These are phyloP conservation scores for Tipula unca DNA, from an alignment of 2,888 invertebrate species.

Conservation along the genomic window DNA sequence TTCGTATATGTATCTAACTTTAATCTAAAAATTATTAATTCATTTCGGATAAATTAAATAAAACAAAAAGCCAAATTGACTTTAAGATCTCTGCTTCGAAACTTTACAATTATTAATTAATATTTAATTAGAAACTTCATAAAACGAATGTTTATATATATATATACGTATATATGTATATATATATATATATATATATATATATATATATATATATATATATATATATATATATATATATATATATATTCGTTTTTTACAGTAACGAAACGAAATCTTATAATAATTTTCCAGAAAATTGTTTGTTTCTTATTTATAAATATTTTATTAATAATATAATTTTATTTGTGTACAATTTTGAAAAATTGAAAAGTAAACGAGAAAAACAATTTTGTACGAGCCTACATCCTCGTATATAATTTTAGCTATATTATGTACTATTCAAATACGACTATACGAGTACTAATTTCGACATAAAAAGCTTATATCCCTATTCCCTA, in stretches of 20 bases:
- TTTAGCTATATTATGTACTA: background rate
- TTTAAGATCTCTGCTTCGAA: background rate
- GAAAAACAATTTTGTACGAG: background rate
- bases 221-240: no score
- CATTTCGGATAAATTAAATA: background rate
- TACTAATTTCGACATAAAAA: background rate
- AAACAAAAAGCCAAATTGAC: background rate
- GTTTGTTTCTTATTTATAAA: background rate
- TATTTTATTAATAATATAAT: background rate
- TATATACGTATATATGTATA: no score
- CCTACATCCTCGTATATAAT: background rate
- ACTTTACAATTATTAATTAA: background rate
- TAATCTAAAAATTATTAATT: background rate
- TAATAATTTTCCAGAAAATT: no score
- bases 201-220: no score
- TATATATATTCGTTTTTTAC: no score
- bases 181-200: no score
- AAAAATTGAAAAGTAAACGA: no score
- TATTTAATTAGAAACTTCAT: no score
- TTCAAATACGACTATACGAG: no score
- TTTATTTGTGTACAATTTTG: background rate
- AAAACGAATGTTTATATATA: no score
- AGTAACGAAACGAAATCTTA: no score
- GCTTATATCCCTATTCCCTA: no score
- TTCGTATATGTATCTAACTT: background rate